Conservation (phyloP, 2,888 invertebrate genomes). For the Galerucella calmariensis region DNA sequence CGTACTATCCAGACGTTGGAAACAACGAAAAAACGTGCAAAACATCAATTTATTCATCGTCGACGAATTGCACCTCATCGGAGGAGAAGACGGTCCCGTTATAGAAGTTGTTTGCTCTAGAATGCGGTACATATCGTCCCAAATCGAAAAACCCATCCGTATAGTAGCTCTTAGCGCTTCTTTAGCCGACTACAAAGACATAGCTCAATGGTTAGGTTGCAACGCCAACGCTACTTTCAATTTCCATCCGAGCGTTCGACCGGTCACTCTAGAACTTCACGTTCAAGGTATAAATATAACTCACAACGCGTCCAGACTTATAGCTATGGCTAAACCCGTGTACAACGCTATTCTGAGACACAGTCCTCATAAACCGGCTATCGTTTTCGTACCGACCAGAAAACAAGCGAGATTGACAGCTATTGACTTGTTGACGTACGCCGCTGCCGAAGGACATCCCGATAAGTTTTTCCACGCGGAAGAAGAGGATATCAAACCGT, state of each 20-base stretch:
- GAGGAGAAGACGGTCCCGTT: conserved; percentile 92
- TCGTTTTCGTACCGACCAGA: conserved; percentile 91
- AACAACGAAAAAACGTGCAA: conserved; percentile 98
- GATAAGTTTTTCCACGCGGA: conserved; percentile 91
- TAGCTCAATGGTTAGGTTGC: conserved; percentile 96
- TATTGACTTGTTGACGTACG: conserved; percentile 93
- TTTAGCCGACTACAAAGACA: conserved; percentile 87
- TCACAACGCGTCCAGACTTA: conserved; percentile 93
- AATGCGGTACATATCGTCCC: conserved; percentile 93
- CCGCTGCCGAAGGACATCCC: conserved; percentile 88
- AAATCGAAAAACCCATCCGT: conserved; percentile 88
- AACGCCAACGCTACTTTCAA: conserved; percentile 95
- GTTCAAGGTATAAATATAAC: conserved; percentile 98
- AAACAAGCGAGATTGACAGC: conserved; percentile 94
- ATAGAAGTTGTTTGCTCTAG: conserved; percentile 92
- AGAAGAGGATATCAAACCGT: conserved; percentile 87
- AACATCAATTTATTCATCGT: conserved; percentile 96
- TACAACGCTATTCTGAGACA: conserved; percentile 91
- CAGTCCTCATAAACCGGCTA: conserved; percentile 85
- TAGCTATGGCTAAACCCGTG: conserved; percentile 98
- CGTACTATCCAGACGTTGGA: conserved; percentile 97
- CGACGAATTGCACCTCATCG: conserved; percentile 93
- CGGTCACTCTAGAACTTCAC: conserved; percentile 93
- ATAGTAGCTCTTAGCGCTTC: conserved; percentile 95
- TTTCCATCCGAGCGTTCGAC: conserved; percentile 98